Base-by-base conservation (phyloP, 2,888 invertebrate genomes). In the Pharmacophagus antenor region DNA sequence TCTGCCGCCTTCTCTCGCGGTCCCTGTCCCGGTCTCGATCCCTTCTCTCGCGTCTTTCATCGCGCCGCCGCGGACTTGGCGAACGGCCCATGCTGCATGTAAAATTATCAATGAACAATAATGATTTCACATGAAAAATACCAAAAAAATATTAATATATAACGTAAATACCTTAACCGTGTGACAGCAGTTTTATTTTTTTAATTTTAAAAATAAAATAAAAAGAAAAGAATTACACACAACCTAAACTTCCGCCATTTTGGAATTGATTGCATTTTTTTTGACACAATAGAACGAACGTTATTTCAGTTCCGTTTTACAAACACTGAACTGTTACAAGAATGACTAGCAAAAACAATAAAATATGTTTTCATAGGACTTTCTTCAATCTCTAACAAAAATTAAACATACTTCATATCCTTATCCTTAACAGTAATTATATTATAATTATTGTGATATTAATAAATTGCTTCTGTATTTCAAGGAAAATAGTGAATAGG, bases 1-100 rank as follows among this genome's bases (percentile, higher is more conserved):
- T 79, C 52, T 74, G 85, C 67, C 89, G 79, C 20, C 86, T 78
- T 64, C 87, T 78, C 52, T 86, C 85, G 57, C 90, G 82, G 65
- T 87, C 86, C 64, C 88, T 78, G 55, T 87, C 87, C 56, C 88
- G 80, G 65, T 84, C 84, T 65, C 85, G 68, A 10, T 77, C 80
- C n/a, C 70, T 62, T 20, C 68, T 71, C 41, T 65, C 63, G 23
- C 63, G 55, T 49, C 63, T 74, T 46, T 87, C 86, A 48, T 88
- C 88, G 68, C 88, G 86, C 71, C 89, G 86, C 69, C 86, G 80
- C 64, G 91, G 91, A 73, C 91, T 91, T 61, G 90, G 91, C 73
- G 91, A 88, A 65, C 90, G 84, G 69, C 88, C 91, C 91, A 89
- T 91, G 25, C 70, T 74, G 77, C 74, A 74, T 71, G 59, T 18